Conservation (phyloP, 2,888 invertebrate species). For the Beris morrisii region DNA sequence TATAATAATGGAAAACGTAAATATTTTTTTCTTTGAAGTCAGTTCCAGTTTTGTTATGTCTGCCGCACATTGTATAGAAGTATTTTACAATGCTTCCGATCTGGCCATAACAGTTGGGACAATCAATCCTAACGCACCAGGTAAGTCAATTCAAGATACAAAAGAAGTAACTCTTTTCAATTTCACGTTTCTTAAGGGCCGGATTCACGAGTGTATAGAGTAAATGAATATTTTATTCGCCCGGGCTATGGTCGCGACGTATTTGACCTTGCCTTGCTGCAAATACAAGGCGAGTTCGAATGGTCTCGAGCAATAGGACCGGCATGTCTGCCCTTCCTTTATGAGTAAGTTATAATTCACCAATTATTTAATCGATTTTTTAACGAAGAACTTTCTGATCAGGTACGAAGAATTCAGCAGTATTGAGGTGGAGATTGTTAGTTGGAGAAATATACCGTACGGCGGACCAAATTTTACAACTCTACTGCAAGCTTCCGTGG, state of each 20-base stretch:
- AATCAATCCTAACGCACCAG: conserved; percentile 40
- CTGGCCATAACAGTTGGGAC: too few relatives aligned
- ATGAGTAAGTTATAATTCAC: conserved; percentile 43
- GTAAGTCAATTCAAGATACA: conserved; percentile 44
- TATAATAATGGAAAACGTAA: too few relatives aligned
- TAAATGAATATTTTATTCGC: conserved; percentile 49
- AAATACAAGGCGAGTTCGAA: conserved; percentile 53
- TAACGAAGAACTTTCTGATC: not conserved
- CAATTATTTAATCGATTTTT: not conserved
- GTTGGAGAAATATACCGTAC: conserved; percentile 4
- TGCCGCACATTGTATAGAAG: conserved; percentile 58
- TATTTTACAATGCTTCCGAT: too few relatives aligned
- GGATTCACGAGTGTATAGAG: too few relatives aligned
- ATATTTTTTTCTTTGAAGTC: conserved; percentile 41
- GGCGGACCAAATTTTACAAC: not conserved
- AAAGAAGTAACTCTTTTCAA: too few relatives aligned
- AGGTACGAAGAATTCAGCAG: not conserved
- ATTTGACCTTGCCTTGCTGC: conserved; percentile 58
- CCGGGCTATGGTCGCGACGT: too few relatives aligned
- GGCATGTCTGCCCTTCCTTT: conserved; percentile 62
- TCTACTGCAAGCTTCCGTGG: not conserved
- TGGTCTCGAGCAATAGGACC: conserved; percentile 62
- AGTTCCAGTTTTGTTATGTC: conserved; percentile 56
- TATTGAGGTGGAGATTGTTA: not conserved
- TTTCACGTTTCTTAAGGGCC: too few relatives aligned